Conservation (phyloP, 2,888 invertebrate species). For the Periphyllus acericola region DNA sequence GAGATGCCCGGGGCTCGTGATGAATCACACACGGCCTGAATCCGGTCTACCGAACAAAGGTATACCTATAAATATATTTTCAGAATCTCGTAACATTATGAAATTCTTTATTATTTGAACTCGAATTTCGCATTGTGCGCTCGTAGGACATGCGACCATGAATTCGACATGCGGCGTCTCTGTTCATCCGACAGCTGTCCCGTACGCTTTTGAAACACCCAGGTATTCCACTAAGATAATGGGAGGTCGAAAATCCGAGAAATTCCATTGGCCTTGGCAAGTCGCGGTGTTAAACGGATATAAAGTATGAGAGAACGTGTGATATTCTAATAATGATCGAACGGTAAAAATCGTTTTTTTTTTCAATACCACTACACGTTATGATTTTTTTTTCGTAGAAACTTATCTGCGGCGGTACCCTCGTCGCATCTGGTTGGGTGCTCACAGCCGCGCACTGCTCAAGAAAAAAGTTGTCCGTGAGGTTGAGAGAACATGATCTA, state of each 20-base stretch:
- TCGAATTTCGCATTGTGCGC: not conserved
- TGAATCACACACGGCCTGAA: not conserved
- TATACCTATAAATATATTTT: not conserved
- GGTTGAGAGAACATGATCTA: constrained; percentile 88
- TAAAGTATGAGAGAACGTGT: constrained; percentile 71
- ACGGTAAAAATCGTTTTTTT: not conserved
- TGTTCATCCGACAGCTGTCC: not conserved
- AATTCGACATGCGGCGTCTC: constrained; percentile 29
- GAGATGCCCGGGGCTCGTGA: constrained; percentile 11
- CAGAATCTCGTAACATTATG: not conserved
- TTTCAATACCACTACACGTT: not conserved
- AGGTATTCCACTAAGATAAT: constrained; percentile 75
- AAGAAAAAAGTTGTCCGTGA: constrained; percentile 79
- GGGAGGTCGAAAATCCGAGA: constrained; percentile 82
- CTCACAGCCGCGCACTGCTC: constrained; percentile 81
- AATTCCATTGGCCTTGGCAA: constrained; percentile 95
- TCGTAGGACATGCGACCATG: not conserved
- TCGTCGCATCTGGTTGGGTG: constrained; percentile 84
- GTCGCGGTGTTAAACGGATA: constrained; percentile 87
- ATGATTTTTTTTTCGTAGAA: constrained; percentile 71
- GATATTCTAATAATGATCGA: constrained; percentile 36
- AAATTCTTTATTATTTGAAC: not conserved
- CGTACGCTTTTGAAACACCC: not conserved
- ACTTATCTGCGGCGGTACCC: constrained; percentile 88
- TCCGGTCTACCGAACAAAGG: not conserved